phyloP scores from a whole-genome alignment of 1,140 invertebrate genomes.

The Doryteuthis pealeii region DNA sequence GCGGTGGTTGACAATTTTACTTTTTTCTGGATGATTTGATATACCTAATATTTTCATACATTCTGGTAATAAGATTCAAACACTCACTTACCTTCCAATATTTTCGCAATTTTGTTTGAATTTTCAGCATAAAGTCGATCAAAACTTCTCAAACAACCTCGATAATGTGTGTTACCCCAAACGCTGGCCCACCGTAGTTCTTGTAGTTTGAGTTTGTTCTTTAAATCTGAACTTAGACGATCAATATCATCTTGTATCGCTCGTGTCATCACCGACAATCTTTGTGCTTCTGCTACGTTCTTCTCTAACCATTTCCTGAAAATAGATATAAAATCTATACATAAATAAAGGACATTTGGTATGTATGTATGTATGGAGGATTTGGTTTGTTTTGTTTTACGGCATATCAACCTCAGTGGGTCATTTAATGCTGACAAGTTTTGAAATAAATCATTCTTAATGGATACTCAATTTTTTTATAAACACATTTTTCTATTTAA shows the following conservation, averaged over 20 bases:
- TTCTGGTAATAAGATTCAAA: no score
- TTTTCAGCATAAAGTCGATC: constrained; percentile 33
- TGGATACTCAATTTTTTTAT: no score
- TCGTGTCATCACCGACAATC: constrained; percentile 12
- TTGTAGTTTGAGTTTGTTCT: constrained; percentile 23
- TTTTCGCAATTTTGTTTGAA: constrained; percentile 28
- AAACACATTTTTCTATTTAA: no score
- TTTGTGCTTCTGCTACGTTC: constrained; percentile 32
- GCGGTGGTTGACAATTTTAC: no score
- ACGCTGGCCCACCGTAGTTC: constrained; percentile 44
- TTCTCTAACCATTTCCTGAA: constrained; percentile 38
- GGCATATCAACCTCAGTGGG: no score
- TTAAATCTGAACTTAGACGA: constrained; percentile 28
- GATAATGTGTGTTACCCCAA: constrained; percentile 41
- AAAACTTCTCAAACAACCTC: constrained; percentile 41
- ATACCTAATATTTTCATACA: no score
- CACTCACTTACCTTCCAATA: constrained; percentile 34
- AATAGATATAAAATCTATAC: no score
- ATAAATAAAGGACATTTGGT: no score
- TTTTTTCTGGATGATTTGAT: no score
- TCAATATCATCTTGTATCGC: constrained; percentile 34
- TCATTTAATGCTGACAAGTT: no score
- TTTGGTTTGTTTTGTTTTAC: no score
- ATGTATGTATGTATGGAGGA: not conserved
- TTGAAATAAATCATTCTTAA: no score